Conservation (phyloP, 2,113 vertebrate genomes). For the Tamias sibiricus region DNA sequence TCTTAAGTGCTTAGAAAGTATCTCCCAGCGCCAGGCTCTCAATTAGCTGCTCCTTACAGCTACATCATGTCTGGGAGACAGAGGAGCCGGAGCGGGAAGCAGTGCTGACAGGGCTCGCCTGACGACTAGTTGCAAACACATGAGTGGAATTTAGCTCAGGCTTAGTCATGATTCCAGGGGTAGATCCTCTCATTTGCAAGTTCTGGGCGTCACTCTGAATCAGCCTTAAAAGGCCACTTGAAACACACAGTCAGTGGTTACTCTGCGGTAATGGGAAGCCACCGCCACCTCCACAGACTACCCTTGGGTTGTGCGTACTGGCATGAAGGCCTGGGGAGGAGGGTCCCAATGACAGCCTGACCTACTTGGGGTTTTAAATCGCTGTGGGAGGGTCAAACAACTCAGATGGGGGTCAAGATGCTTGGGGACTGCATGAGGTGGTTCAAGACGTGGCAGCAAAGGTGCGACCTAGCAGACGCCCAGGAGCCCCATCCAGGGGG, state of each 20-base stretch:
- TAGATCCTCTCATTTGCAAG: background rate
- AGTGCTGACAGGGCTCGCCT: background rate
- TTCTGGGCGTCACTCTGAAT: background rate
- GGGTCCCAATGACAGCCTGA: no score
- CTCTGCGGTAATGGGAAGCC: background rate
- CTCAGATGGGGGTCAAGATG: background rate
- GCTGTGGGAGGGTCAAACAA: background rate
- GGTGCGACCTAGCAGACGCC: no score
- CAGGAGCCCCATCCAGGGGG: no score
- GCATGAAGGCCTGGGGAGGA: background rate
- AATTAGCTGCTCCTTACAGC: background rate
- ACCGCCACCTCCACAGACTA: no score
- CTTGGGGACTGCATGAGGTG: no score
- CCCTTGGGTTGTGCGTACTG: background rate
- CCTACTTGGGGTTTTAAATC: background rate
- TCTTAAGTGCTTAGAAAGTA: background rate
- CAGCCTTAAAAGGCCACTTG: background rate
- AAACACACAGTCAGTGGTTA: background rate
- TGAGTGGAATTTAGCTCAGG: background rate
- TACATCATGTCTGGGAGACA: fast-evolving
- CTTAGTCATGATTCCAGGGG: background rate
- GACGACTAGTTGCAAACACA: no score
- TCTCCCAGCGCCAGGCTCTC: background rate
- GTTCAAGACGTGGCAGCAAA: background rate
- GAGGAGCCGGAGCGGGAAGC: background rate